phyloP scores from a whole-genome alignment of 2,888 invertebrate species.

The Pantelozetes paolii region DNA sequence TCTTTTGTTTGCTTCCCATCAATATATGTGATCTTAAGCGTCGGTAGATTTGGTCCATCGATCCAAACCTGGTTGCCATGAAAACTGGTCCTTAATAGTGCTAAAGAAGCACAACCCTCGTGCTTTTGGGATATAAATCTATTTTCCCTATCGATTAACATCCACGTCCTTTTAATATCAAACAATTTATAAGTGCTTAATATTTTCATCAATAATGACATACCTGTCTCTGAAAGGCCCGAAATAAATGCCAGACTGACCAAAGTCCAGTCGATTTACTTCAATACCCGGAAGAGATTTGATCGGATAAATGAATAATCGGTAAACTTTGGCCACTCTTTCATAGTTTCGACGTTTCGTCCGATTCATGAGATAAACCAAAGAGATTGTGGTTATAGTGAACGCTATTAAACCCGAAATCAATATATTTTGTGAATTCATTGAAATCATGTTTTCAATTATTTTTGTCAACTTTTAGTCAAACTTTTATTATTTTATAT shows the following conservation, averaged over 20 bases:
- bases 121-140: slow-evolving; percentile 33
- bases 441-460: no score
- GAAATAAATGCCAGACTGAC: slow-evolving; percentile 31
- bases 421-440: no score
- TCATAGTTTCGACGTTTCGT: neutral
- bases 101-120: slow-evolving; percentile 14
- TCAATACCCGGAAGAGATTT: slow-evolving; percentile 43
- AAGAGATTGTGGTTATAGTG: no score
- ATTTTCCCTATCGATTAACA: slow-evolving; percentile 32
- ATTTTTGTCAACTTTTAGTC: no score
- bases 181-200: neutral
- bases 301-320: slow-evolving; percentile 42
- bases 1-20: neutral
- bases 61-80: slow-evolving; percentile 34
- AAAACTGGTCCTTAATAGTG: slow-evolving; percentile 19
- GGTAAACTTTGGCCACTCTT: slow-evolving; percentile 25
- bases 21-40: slow-evolving; percentile 30
- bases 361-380: neutral
- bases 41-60: slow-evolving; percentile 21
- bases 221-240: slow-evolving; percentile 37
- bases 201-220: no score
- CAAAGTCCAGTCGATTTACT: slow-evolving; percentile 22
- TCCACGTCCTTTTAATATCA: neutral
- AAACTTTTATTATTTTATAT: no score
- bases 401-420: no score